These are phyloP conservation scores for Mellivora capensis DNA, from an alignment of 2,113 vertebrate genomes.

Conservation along the genomic window DNA sequence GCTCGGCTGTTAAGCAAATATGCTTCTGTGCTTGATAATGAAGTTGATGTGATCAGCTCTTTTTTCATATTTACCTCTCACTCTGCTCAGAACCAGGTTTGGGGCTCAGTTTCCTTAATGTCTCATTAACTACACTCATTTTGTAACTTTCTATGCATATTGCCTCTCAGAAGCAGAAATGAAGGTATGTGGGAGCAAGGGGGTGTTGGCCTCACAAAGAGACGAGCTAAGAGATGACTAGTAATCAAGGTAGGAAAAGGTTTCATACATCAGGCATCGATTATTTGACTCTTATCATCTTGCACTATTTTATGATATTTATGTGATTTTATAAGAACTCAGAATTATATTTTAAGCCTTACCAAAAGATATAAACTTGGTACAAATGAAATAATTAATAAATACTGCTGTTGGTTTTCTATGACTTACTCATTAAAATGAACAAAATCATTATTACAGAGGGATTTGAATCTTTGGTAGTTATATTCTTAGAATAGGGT, in stretches of 20 bases:
- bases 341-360: not conserved
- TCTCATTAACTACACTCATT: not conserved
- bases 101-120: not conserved
- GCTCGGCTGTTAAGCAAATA: not conserved
- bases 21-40: not conserved
- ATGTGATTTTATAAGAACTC: not conserved
- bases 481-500: not conserved
- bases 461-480: not conserved
- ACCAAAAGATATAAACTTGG: not conserved
- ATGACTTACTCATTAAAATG: not conserved
- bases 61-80: not conserved
- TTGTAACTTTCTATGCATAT: not conserved
- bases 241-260: not conserved
- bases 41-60: not conserved
- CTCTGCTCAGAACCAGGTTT: not conserved
- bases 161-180: not conserved
- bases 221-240: rapidly evolving
- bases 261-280: not conserved
- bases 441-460: not conserved
- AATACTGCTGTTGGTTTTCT: not conserved
- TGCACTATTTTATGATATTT: not conserved
- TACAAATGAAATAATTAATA: not conserved
- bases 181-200: not conserved
- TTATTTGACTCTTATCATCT: not conserved
- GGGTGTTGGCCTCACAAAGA: not conserved